phyloP scores from a whole-genome alignment of 2,797 vertebrate genomes.

The Propithecus deckenii region DNA sequence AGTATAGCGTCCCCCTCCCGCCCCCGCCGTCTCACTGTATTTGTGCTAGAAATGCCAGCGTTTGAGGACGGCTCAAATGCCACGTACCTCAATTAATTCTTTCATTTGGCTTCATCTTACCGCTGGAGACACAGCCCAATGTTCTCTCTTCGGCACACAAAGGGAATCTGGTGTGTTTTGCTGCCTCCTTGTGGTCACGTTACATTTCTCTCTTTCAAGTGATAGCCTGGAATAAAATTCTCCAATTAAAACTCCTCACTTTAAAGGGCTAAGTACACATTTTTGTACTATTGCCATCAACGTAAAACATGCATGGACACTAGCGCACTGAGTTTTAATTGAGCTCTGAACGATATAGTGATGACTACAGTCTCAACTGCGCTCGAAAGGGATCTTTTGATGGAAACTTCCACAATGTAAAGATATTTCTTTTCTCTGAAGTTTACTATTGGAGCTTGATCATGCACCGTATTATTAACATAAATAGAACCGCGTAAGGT shows the following conservation, averaged over 20 bases:
- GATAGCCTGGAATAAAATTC: not conserved
- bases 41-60: conserved; percentile 27
- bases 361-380: not conserved
- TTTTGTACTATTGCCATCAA: not conserved
- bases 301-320: not conserved
- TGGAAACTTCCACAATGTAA: not conserved
- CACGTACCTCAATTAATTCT: not conserved
- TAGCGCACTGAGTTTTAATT: not conserved
- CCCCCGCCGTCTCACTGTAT: not conserved
- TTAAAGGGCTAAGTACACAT: not conserved
- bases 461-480: not conserved
- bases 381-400: not conserved
- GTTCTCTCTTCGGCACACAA: rapidly evolving
- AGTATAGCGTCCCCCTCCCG: rapidly evolving
- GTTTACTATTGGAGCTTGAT: not conserved
- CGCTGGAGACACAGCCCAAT: not conserved
- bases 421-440: not conserved
- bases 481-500: not conserved
- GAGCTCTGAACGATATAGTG: not conserved
- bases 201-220: not conserved
- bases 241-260: not conserved
- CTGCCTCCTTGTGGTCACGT: conserved; percentile 73
- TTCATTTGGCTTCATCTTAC: not conserved
- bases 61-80: not conserved
- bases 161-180: conserved; percentile 70